These are phyloP conservation scores for Bergia puertoricense DNA, from an alignment of 92 coral and sea anemone species.

Conservation along the genomic window DNA sequence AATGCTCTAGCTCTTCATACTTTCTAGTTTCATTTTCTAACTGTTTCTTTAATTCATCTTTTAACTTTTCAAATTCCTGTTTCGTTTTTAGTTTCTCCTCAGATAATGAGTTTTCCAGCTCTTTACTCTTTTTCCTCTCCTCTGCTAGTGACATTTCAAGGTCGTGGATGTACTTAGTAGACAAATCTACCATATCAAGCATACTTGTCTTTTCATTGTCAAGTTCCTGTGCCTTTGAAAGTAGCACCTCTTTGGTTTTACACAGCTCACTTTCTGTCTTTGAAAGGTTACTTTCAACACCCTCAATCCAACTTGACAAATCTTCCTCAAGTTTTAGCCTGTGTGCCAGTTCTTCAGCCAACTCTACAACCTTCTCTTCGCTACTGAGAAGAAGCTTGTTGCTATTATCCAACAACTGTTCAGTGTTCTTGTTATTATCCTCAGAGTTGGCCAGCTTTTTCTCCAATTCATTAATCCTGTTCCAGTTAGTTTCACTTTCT, in stretches of 20 bases:
- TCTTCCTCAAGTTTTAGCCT: constrained; percentile 76
- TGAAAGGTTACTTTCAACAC: constrained; percentile 76
- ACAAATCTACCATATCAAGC: constrained; percentile 71
- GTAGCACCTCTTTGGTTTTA: constrained; percentile 58
- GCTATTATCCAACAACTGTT: constrained; percentile 48
- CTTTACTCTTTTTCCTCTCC: constrained; percentile 64
- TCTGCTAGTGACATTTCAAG: constrained; percentile 67
- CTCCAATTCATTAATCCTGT: constrained; percentile 49
- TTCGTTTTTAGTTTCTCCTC: constrained; percentile 36
- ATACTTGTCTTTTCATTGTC: constrained; percentile 80
- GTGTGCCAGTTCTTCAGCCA: constrained; percentile 86
- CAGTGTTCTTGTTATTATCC: constrained; percentile 54
- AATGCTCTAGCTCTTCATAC: constrained; percentile 9
- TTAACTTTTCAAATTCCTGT: constrained; percentile 16
- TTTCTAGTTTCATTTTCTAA: constrained; percentile 15
- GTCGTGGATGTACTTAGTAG: constrained; percentile 69
- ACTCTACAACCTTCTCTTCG: constrained; percentile 79
- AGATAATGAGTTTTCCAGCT: constrained; percentile 57
- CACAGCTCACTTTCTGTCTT: constrained; percentile 63
- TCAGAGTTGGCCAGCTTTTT: constrained; percentile 54
- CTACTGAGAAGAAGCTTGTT: constrained; percentile 62
- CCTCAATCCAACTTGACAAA: constrained; percentile 76
- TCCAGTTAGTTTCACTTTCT: constrained; percentile 48
- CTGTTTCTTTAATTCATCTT: constrained; percentile 15
- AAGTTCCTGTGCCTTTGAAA: constrained; percentile 75